phyloP scores from a whole-genome alignment of 2,888 invertebrate species.

The Elysia crispata region DNA sequence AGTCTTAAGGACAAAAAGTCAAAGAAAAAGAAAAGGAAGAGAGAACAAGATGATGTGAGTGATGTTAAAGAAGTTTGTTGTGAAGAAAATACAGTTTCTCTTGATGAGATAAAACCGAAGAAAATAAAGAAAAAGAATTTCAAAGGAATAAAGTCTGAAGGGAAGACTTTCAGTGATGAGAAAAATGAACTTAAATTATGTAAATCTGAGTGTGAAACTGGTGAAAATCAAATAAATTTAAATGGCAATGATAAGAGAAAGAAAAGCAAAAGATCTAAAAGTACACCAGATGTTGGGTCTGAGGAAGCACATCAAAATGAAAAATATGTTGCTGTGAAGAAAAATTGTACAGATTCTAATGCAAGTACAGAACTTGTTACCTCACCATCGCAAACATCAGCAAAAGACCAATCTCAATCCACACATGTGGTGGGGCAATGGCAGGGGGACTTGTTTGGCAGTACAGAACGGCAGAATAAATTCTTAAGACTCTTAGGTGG shows the following conservation, averaged over 20 bases:
- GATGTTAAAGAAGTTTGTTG: background rate
- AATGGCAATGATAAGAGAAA: background rate
- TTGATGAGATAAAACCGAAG: background rate
- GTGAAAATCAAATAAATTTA: background rate
- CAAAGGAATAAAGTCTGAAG: background rate
- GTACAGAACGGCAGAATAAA: slow-evolving; percentile 63
- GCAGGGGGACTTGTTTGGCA: slow-evolving; percentile 60
- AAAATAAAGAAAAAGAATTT: background rate
- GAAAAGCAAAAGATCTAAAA: background rate
- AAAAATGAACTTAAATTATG: background rate
- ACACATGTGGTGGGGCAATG: slow-evolving; percentile 59
- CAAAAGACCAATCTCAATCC: background rate
- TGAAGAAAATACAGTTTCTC: background rate
- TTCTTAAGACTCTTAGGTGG: slow-evolving; percentile 66
- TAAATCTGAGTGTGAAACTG: background rate
- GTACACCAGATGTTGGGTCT: background rate
- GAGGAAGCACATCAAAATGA: background rate
- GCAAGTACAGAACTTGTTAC: background rate
- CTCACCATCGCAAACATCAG: background rate
- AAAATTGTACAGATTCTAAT: background rate
- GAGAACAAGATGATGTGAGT: background rate
- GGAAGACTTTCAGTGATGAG: background rate
- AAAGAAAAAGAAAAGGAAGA: slow-evolving; percentile 4
- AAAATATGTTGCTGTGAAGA: background rate
- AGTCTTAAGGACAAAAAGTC: background rate